Percentiles rank a stretch among this genome's conserved stretches.
phyloP scores from a whole-genome alignment of 2,797 vertebrate genomes.

The Diceros bicornis region DNA sequence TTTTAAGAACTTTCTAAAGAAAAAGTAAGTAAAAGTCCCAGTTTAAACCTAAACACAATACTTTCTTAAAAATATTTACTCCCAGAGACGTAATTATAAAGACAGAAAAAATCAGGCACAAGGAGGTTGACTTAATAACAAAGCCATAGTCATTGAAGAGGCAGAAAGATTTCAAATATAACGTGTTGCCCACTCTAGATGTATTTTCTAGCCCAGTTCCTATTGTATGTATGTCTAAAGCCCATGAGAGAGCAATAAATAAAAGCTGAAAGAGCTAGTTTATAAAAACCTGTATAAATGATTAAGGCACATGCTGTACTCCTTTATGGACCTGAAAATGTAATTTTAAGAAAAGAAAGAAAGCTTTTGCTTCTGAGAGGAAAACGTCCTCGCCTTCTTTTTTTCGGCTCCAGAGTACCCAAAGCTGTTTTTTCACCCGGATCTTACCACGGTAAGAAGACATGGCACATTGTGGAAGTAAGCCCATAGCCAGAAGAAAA shows the following conservation, averaged over 20 bases:
- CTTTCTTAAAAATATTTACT: slow-evolving; percentile 30
- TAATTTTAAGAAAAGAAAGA: slow-evolving; percentile 16
- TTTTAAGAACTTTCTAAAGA: background rate
- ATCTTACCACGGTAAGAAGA: background rate
- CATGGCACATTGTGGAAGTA: background rate
- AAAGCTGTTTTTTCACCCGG: background rate
- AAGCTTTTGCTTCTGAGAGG: background rate
- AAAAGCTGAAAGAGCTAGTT: background rate
- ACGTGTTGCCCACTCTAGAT: background rate
- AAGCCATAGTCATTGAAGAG: background rate
- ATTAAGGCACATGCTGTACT: background rate
- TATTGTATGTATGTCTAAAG: background rate
- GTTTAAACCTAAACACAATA: slow-evolving; percentile 10
- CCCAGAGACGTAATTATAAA: background rate
- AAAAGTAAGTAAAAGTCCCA: background rate
- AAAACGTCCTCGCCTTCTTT: background rate
- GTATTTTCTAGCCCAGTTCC: background rate
- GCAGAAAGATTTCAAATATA: background rate
- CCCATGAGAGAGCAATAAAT: background rate
- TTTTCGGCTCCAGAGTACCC: background rate
- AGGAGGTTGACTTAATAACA: background rate
- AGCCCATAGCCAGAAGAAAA: background rate
- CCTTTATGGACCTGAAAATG: background rate
- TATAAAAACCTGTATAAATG: background rate
- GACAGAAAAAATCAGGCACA: background rate